These are phyloP conservation scores for Ceyx cyanopectus DNA, from an alignment of 2,113 vertebrate species.

Conservation along the genomic window DNA sequence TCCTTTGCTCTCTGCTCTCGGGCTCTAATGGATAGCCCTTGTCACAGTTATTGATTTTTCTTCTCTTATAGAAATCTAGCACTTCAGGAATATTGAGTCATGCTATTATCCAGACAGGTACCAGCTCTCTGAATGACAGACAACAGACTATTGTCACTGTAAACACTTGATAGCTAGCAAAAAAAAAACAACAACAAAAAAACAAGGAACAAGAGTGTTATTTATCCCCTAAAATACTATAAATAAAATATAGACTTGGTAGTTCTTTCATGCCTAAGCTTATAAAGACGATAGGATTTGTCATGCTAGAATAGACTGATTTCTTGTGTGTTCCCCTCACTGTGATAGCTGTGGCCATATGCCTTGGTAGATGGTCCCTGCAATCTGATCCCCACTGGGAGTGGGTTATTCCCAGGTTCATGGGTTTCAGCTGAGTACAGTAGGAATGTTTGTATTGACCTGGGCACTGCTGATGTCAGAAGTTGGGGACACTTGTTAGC, in stretches of 20 bases:
- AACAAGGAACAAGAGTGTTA: neutral
- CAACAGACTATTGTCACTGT: conserved; percentile 26
- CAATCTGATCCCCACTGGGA: neutral
- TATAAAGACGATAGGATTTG: neutral
- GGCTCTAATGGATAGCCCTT: conserved; percentile 42
- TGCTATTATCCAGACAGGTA: conserved; percentile 44
- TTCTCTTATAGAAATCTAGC: conserved; percentile 42
- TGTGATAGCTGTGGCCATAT: neutral
- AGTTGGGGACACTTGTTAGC: neutral
- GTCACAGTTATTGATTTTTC: conserved; percentile 66
- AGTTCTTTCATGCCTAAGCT: conserved; percentile 28
- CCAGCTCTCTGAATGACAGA: conserved; percentile 35
- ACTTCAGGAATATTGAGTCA: conserved; percentile 47
- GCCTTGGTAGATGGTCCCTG: neutral
- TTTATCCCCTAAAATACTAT: conserved; percentile 37
- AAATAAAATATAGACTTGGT: conserved; percentile 32
- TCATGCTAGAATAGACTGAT: neutral
- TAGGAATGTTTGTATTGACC: neutral
- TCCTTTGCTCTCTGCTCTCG: neutral
- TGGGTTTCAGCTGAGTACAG: neutral
- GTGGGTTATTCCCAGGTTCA: neutral
- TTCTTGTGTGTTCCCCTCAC: neutral
- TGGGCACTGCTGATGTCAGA: neutral
- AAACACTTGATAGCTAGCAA: conserved; percentile 14
- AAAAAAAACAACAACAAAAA: neutral